Percentiles rank a stretch among this genome's conserved stretches.
Conservation (phyloP, 2,113 vertebrate genomes). For the Syngnathus typhle region DNA sequence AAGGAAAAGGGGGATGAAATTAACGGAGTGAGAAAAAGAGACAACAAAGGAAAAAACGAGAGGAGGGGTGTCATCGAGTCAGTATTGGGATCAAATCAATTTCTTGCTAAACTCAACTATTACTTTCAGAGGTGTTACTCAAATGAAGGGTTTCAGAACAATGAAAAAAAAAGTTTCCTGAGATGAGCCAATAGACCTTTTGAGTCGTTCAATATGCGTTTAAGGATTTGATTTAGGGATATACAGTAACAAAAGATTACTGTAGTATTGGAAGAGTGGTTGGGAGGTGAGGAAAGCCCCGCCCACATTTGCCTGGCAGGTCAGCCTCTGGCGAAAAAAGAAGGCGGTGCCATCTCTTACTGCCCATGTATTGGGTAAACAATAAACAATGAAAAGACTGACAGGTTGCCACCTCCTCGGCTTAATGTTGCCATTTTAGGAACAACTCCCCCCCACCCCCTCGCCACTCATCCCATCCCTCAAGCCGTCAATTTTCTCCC, state of each 20-base stretch:
- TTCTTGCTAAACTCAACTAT: neutral
- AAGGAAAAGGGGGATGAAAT: conserved; percentile 10
- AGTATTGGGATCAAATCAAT: neutral
- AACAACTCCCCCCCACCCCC: conserved; percentile 56
- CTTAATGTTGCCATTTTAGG: conserved; percentile 75
- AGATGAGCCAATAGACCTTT: neutral
- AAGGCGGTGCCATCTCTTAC: conserved; percentile 68
- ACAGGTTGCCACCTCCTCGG: conserved; percentile 64
- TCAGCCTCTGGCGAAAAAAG: conserved; percentile 38
- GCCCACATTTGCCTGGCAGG: conserved; percentile 1
- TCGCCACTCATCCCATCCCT: conserved; percentile 61
- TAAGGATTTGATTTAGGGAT: neutral
- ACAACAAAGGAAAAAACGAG: conserved; percentile 28
- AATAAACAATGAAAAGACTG: conserved; percentile 75
- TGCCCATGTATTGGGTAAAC: conserved; percentile 66
- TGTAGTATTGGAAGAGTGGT: conserved; percentile 16
- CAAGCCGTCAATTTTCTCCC: conserved; percentile 46
- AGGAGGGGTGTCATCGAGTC: conserved; percentile 35
- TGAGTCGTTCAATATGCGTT: neutral
- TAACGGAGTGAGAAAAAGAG: conserved; percentile 11
- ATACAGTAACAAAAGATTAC: neutral
- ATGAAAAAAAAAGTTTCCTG: neutral
- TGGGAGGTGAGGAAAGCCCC: conserved; percentile 28
- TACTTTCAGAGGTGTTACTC: neutral
- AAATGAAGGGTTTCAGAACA: neutral